Conservation (phyloP, 2,888 invertebrate species). For the Leptopilina myrica region DNA sequence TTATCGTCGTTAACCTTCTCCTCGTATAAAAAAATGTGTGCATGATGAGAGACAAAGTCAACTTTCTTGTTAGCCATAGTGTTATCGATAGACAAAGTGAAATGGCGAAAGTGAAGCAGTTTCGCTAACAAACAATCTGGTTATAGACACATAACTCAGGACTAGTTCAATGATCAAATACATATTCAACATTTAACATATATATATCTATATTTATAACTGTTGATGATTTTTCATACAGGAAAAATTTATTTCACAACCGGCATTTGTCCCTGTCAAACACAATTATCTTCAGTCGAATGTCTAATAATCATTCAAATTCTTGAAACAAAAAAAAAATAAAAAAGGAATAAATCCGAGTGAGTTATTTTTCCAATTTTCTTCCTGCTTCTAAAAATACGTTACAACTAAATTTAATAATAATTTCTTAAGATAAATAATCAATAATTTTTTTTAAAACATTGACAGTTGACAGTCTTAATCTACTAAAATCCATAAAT, state of each 20-base stretch:
- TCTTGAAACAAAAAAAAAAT: conserved; percentile 15
- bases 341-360: neutral
- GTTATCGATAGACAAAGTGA: conserved; percentile 40
- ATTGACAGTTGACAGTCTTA: no score
- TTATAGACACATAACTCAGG: conserved; percentile 54
- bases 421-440: no score
- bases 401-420: no score
- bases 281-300: conserved; percentile 16
- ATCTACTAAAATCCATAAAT: no score
- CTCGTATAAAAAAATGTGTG: neutral
- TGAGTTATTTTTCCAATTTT: neutral
- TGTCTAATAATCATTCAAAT: conserved; percentile 1
- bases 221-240: neutral
- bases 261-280: conserved; percentile 33
- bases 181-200: conserved; percentile 44
- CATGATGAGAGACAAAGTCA: conserved; percentile 19
- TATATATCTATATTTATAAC: neutral
- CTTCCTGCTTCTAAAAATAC: conserved; percentile 7
- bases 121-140: conserved; percentile 39
- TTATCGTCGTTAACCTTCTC: no score
- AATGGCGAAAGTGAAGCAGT: conserved; percentile 40
- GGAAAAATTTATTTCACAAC: neutral
- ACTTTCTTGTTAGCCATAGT: conserved; percentile 20
- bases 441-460: no score
- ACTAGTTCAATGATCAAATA: conserved; percentile 46